A percentile compares a stretch with the other conserved stretches of the same genome.
Evolutionary conservation across 2,113 vertebrate genomes (phyloP).

Genomic region (Triplophysa siluroides): DNA sequence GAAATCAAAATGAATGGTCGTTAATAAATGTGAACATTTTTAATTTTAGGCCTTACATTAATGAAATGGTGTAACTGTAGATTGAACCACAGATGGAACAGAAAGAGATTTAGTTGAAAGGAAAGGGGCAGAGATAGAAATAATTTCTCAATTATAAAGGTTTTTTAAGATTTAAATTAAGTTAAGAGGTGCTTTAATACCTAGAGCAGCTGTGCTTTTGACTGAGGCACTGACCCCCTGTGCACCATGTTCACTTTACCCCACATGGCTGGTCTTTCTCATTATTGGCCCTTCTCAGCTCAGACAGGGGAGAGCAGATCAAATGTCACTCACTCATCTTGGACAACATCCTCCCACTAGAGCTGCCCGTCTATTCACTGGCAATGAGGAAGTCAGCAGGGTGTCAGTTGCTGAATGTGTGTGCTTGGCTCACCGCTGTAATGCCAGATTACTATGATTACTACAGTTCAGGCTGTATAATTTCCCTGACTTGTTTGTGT

Average conservation of each 20-base stretch:
- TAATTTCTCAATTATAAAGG: neutral
- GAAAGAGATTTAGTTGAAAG: neutral
- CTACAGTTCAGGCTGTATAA: neutral
- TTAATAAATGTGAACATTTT: too few relatives aligned
- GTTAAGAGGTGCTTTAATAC: slow-evolving; percentile 4
- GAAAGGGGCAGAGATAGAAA: neutral
- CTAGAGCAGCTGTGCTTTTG: slow-evolving; percentile 22
- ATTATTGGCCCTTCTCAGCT: slow-evolving; percentile 7
- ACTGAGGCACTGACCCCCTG: slow-evolving; percentile 4
- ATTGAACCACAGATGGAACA: neutral
- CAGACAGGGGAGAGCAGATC: neutral
- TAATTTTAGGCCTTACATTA: too few relatives aligned
- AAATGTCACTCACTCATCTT: slow-evolving; percentile 19
- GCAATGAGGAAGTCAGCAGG: neutral
- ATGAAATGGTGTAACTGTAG: neutral
- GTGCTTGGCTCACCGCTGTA: neutral
- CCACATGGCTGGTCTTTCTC: neutral
- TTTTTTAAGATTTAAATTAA: slow-evolving; percentile 12
- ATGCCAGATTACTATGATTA: slow-evolving; percentile 26
- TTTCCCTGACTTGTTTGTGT: neutral
- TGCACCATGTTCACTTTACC: neutral
- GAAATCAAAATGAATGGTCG: too few relatives aligned
- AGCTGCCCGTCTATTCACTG: slow-evolving; percentile 13
- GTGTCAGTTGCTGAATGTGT: neutral
- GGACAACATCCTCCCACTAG: slow-evolving; percentile 3